Conservation (phyloP, 2,888 invertebrate genomes). For the Euzophera pinguis region DNA sequence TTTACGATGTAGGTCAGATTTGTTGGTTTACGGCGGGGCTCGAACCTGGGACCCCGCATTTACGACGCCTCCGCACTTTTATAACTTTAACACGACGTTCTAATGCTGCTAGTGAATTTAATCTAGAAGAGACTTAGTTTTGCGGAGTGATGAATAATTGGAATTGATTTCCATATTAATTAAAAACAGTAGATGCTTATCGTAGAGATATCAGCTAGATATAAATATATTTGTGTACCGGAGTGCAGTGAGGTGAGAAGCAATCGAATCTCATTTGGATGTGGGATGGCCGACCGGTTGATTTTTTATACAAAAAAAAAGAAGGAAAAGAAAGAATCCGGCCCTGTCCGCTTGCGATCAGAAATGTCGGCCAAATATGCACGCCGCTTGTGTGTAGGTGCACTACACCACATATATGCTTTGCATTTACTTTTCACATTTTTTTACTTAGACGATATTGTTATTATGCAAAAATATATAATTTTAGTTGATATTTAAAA, state of each 20-base stretch:
- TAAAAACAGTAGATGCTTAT: conserved; percentile 19
- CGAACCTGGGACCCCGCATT: conserved; percentile 66
- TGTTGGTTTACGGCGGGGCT: conserved; percentile 71
- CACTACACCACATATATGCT: conserved; percentile 15
- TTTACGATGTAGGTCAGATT: conserved; percentile 77
- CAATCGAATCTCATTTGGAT: conserved; percentile 59
- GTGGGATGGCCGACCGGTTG: conserved; percentile 48
- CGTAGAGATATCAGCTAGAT: conserved; percentile 20
- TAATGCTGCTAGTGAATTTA: conserved; percentile 30
- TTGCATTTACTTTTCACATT: neutral
- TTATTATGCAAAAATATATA: too few relatives aligned
- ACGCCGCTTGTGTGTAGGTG: conserved; percentile 31
- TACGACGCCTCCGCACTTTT: conserved; percentile 61
- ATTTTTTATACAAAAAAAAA: conserved; percentile 39
- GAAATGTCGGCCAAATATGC: conserved; percentile 44
- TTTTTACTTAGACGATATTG: neutral
- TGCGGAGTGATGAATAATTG: conserved; percentile 24
- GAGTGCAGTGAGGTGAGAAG: conserved; percentile 47
- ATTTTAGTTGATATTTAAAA: too few relatives aligned
- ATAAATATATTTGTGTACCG: conserved; percentile 24
- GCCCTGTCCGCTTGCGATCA: conserved; percentile 35
- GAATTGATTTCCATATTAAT: conserved; percentile 33
- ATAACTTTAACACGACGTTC: conserved; percentile 57
- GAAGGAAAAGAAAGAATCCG: conserved; percentile 33
- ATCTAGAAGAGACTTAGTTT: conserved; percentile 36